Conservation (phyloP, 1,140 invertebrate species). For the Cyclargus thomasi region DNA sequence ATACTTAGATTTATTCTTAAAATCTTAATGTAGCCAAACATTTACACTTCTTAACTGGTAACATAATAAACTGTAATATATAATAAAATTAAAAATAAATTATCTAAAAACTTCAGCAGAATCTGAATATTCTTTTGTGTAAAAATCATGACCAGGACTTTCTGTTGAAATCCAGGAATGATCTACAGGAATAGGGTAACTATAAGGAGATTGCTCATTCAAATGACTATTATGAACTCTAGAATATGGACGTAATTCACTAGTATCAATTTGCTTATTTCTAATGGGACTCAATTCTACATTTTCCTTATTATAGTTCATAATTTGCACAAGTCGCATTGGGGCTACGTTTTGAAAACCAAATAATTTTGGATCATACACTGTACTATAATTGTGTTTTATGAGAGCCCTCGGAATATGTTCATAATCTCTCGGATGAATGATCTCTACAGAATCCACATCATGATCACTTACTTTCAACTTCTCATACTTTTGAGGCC, state of each 20-base stretch:
- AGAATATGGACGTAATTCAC: not conserved
- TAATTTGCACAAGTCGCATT: not conserved
- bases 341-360: not conserved
- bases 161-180: slow-evolving; percentile 2
- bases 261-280: not conserved
- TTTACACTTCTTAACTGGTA: slow-evolving; percentile 13
- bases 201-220: slow-evolving; percentile 1
- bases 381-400: not conserved
- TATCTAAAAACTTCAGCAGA: slow-evolving; percentile 16
- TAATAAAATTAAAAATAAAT: not conserved
- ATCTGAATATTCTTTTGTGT: slow-evolving; percentile 5
- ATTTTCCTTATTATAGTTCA: not conserved
- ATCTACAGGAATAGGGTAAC: slow-evolving; percentile 6
- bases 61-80: not conserved
- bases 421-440: not conserved
- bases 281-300: not conserved
- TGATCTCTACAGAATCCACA: not conserved
- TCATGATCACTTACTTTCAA: not conserved
- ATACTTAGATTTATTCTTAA: too few relatives aligned
- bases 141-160: not conserved
- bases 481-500: not conserved
- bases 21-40: not conserved
- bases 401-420: not conserved
- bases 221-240: not conserved
- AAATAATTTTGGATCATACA: not conserved